A percentile compares a stretch with the other conserved stretches of the same genome.
Conservation (phyloP, 2,113 vertebrate genomes). For the Hyla sarda region DNA sequence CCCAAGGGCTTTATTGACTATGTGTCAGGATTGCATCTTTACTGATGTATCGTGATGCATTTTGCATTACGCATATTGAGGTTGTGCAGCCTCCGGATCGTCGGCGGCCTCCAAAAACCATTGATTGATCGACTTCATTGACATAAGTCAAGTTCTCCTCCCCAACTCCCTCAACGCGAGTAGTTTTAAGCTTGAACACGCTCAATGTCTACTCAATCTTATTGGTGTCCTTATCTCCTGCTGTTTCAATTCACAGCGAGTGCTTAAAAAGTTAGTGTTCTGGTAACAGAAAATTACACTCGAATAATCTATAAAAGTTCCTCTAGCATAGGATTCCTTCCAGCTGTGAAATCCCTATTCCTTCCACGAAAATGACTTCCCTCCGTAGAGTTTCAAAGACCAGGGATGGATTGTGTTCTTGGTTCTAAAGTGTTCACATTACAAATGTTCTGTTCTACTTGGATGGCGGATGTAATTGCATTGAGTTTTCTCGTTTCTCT, state of each 20-base stretch:
- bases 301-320: slow-evolving; percentile 57
- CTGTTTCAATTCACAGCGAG: slow-evolving; percentile 54
- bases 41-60: slow-evolving; percentile 20
- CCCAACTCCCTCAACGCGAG: slow-evolving; percentile 3
- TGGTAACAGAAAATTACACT: slow-evolving; percentile 54
- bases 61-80: slow-evolving; percentile 11
- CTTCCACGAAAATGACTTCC: slow-evolving; percentile 30
- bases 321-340: slow-evolving; percentile 54
- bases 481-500: background rate
- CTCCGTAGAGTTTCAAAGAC: slow-evolving; percentile 4
- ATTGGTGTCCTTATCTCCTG: slow-evolving; percentile 46
- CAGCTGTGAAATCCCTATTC: slow-evolving; percentile 52
- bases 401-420: slow-evolving; percentile 22
- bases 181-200: slow-evolving; percentile 28
- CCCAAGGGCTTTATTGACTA: slow-evolving; percentile 39
- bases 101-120: slow-evolving; percentile 18
- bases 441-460: background rate
- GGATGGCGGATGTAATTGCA: background rate
- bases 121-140: slow-evolving; percentile 43
- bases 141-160: slow-evolving; percentile 21
- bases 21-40: slow-evolving; percentile 30
- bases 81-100: slow-evolving; percentile 17
- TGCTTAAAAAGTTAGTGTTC: slow-evolving; percentile 56
- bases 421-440: background rate
- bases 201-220: slow-evolving; percentile 45